A percentile compares a stretch with the other conserved stretches of the same genome.
Conservation (phyloP, 2,113 vertebrate species). For the Pungitius pungitius region DNA sequence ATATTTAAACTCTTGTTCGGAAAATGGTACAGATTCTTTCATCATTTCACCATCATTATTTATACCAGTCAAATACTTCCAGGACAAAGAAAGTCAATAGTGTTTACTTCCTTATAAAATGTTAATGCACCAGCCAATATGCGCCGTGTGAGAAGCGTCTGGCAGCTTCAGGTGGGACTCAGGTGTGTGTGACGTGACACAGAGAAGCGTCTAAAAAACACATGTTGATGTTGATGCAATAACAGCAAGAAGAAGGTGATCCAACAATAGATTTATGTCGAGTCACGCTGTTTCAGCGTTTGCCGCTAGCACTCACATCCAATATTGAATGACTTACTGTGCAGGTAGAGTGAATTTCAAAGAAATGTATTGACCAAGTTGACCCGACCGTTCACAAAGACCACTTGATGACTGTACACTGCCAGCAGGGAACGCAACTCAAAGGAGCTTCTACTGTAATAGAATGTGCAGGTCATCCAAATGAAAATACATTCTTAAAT, state of each 20-base stretch:
- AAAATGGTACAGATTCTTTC: neutral
- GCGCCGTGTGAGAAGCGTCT: too few species aligned
- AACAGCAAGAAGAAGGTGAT: neutral
- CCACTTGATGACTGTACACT: neutral
- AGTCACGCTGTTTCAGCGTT: too few species aligned
- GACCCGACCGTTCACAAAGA: neutral
- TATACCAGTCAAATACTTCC: neutral
- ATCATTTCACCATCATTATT: neutral
- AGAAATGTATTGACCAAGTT: neutral
- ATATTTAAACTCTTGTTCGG: constrained; percentile 2
- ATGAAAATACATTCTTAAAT: neutral
- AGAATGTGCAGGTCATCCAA: neutral
- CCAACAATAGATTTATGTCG: neutral
- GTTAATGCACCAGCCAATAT: neutral
- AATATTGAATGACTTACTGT: neutral
- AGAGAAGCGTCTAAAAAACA: neutral
- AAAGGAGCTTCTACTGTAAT: neutral
- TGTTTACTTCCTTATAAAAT: neutral
- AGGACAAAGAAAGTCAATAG: neutral
- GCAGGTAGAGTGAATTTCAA: neutral
- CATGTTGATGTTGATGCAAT: neutral
- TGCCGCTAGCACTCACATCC: too few species aligned
- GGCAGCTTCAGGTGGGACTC: neutral
- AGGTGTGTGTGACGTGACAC: neutral
- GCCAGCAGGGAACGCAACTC: neutral